Base-by-base conservation (phyloP, 2,888 invertebrate genomes). In the Melieria picta region DNA sequence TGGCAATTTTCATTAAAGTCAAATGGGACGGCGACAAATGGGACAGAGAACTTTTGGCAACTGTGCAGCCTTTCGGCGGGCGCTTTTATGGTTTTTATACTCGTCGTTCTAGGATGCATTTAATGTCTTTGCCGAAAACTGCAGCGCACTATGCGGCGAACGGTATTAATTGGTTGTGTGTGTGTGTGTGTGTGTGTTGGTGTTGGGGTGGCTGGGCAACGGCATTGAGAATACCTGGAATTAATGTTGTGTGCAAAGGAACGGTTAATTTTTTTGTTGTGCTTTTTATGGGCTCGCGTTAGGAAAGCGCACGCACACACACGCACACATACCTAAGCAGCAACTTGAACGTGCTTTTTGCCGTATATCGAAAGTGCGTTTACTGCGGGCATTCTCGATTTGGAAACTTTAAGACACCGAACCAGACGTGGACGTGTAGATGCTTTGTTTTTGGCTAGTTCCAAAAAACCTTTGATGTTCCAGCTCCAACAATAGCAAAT, bases 161-260 rank as follows among this genome's bases (percentile, higher is more conserved):
- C 11, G 52, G n/a, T 52, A 13, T n/a, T 5, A 52, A 7, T 11
- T 9, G 52, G 1, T 7, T 4, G 52, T 5, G 11, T n/a, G 52
- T 11, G 9, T 9, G 13, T 4, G 9, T 13, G 13, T 52, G 7
- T n/a, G 9, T 52, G 52, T 52, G 52, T 13, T 0, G 52, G 13
- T 13, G 52, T 11, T 6, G 52, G 52, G 11, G 13, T 52, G 52
- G 4, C n/a, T 52, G 5, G 13, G 13, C 5, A 6, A 7, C 52
- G 13, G 52, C 5, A 52, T 13, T 52, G 30, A 52, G n/a, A 52
- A 52, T 52, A 52, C 75, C 80, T 81, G 82, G 77, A 80, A 76
- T 80, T 80, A 80, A 80, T 80, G 80, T 81, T 78, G 78, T 81
- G 81, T 81, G 80, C 68, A 78, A 74, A 79, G 61, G 78, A 69